Conservation (phyloP, 2,113 vertebrate genomes). For the Nycticebus coucang region DNA sequence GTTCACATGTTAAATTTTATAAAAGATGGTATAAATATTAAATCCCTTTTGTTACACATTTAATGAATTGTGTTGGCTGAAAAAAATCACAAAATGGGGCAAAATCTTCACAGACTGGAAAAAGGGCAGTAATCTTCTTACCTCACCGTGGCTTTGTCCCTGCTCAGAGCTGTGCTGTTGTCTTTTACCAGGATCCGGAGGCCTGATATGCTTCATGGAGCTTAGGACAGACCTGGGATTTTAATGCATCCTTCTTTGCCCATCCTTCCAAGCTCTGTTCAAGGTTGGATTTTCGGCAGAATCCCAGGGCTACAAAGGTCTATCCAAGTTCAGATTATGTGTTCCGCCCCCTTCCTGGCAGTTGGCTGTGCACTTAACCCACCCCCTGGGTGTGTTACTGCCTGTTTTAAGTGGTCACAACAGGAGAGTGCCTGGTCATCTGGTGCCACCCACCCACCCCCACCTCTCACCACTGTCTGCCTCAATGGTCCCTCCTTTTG, state of each 20-base stretch:
- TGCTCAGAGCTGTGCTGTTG: background rate
- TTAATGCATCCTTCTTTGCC: background rate
- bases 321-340: background rate
- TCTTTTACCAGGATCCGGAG: background rate
- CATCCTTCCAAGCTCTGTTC: background rate
- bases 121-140: background rate
- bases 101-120: background rate
- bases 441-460: background rate
- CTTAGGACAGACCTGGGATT: background rate
- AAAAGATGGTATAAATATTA: background rate
- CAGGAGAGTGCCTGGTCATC: background rate
- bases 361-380: background rate
- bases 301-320: background rate
- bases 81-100: background rate
- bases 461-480: background rate
- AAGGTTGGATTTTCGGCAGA: conserved; percentile 18
- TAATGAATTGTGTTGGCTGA: background rate
- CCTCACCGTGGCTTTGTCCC: background rate
- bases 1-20: background rate
- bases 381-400: background rate
- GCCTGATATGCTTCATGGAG: rapidly evolving
- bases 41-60: background rate
- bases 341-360: background rate
- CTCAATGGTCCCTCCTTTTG: background rate
- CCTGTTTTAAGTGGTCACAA: background rate